Conservation (phyloP, 2,797 vertebrate species). For the Molossus molossus region DNA sequence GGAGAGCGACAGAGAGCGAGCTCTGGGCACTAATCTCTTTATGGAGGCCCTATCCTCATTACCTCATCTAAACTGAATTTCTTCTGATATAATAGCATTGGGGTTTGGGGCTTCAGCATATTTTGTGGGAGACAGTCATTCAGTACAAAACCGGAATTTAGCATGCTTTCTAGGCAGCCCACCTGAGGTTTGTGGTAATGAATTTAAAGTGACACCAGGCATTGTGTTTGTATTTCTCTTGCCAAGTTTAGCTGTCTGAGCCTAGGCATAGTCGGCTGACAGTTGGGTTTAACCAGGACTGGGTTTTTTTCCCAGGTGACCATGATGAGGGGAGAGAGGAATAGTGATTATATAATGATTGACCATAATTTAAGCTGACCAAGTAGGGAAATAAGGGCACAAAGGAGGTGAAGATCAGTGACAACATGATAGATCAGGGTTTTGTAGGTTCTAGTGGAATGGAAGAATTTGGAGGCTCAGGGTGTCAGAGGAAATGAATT, state of each 20-base stretch:
- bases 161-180: background rate
- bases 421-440: background rate
- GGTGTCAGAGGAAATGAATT: background rate
- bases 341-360: background rate
- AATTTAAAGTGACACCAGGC: background rate
- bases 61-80: background rate
- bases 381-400: background rate
- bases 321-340: background rate
- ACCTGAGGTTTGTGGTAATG: background rate
- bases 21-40: background rate
- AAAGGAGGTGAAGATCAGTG: background rate
- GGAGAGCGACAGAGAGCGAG: background rate
- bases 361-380: background rate
- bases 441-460: background rate
- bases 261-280: background rate
- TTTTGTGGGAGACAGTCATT: background rate
- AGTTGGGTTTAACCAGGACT: slow-evolving; percentile 5
- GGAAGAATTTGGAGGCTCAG: background rate
- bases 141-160: background rate
- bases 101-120: background rate
- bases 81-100: background rate
- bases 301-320: background rate
- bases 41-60: background rate
- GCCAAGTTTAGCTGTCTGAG: background rate
- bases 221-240: background rate